Base-by-base conservation (phyloP, 2,888 invertebrate species). In the Hipparchia sbordonii region DNA sequence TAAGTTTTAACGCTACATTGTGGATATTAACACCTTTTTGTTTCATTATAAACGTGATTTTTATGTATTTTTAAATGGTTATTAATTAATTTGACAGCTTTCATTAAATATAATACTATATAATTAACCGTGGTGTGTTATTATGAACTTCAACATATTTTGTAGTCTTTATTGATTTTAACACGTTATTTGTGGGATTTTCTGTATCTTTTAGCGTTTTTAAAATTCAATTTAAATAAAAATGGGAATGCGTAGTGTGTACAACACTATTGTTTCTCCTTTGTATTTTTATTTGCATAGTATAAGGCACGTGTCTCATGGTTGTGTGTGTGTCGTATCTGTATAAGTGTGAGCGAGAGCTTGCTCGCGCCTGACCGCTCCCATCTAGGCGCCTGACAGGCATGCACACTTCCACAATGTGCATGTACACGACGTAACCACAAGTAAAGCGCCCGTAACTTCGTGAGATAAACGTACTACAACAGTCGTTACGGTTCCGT, bases 51-150 rank as follows among this genome's bases (percentile, higher is more conserved):
- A 46, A 13, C 12, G 56, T 57, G 57, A 56, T 67, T 51, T 67
- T 57, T 56, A 67, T 67, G 46, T 67, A 13, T 67, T 66, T 65
- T 67, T 67, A 67, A 67, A 57, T 13, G 67, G 56, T 56, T 67
- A 13, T 67, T 67, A 67, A 67, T 67, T 57, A 57, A 67, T 46
- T 67, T 67, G 13, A 67, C 46, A 46, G 54, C 67, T 57, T 57
- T 67, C 23, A 57, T 46, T 67, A 67, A 66, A 13, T 39, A 6
- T 46, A 67, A 67, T 67, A 23, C 1, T 60, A 33, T 39, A 57
- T 10, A 33, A 54, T 39, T 56, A 56, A 56, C 13, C 33, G 65
- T 33, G 5, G 51, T 65, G 12, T 52, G 48, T 65, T 12, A 62
- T 52, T 63, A 52, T 7, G 9, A 65, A 65, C 48, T 48, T 51